phyloP scores from a whole-genome alignment of 2,113 vertebrate genomes.

The Crocuta crocuta region DNA sequence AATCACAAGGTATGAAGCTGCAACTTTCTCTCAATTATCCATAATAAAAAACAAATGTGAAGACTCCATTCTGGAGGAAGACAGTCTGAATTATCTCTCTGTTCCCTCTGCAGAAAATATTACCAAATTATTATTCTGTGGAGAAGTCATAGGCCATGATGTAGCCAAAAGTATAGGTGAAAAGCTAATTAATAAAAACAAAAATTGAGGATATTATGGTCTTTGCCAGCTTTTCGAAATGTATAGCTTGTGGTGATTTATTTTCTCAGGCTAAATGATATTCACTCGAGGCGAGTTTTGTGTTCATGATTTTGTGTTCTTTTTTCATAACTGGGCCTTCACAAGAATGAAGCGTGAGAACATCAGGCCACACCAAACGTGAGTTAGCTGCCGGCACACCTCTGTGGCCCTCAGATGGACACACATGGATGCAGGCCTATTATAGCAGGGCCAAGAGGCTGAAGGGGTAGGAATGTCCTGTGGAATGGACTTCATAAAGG shows the following conservation, averaged over 20 bases:
- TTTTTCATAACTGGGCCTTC: not conserved
- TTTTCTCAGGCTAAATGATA: conserved; percentile 9
- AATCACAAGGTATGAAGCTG: not conserved
- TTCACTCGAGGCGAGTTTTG: not conserved
- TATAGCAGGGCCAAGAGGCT: not conserved
- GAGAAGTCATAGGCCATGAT: not conserved
- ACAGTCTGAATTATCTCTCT: not conserved
- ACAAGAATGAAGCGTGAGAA: not conserved
- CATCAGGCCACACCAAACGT: not conserved
- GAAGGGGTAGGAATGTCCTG: not conserved
- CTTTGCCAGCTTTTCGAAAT: not conserved
- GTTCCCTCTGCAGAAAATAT: not conserved
- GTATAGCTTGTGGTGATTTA: not conserved
- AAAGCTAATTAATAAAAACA: not conserved
- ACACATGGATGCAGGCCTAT: not conserved
- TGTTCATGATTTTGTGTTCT: not conserved
- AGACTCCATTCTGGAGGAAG: not conserved
- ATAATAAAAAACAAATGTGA: not conserved
- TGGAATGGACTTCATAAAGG: not conserved
- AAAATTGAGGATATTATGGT: not conserved
- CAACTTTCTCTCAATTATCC: not conserved
- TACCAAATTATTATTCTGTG: not conserved
- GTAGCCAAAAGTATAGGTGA: not conserved
- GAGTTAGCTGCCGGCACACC: not conserved
- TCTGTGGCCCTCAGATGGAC: not conserved